These are phyloP conservation scores for Orbicella faveolata DNA, from an alignment of 64 coral and sea anemone genomes.

Conservation along the genomic window DNA sequence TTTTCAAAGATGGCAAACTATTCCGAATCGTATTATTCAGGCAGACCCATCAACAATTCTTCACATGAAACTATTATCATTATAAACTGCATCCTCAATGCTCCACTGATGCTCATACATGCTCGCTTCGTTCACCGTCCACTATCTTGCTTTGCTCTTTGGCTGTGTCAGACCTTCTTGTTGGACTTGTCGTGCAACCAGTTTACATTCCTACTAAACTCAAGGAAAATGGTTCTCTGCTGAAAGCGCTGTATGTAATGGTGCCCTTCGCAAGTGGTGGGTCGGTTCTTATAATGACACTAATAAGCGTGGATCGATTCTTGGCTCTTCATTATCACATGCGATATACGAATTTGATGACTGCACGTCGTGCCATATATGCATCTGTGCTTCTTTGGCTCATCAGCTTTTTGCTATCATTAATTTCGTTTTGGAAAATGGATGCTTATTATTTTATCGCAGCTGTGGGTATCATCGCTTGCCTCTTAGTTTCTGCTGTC, in stretches of 20 bases:
- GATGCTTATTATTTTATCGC: neutral
- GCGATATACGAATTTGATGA: constrained; percentile 3
- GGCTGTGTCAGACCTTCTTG: constrained; percentile 2
- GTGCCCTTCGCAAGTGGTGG: neutral
- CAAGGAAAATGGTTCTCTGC: neutral
- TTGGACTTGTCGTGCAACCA: neutral
- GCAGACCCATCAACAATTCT: neutral
- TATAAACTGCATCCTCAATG: constrained; percentile 1
- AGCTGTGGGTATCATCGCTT: neutral
- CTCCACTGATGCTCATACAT: neutral
- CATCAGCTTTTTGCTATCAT: neutral
- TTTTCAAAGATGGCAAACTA: neutral
- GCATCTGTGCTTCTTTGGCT: neutral
- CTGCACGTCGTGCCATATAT: neutral
- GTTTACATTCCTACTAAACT: neutral
- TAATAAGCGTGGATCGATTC: constrained; percentile 6
- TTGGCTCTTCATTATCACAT: constrained; percentile 26
- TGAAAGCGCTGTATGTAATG: too few species aligned
- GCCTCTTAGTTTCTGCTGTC: neutral
- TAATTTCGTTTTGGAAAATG: neutral
- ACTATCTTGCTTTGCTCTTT: neutral
- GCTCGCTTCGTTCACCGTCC: constrained; percentile 1
- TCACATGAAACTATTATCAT: neutral
- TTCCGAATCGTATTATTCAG: neutral
- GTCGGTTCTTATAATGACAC: neutral